These are phyloP conservation scores for Meles meles DNA, from an alignment of 2,113 vertebrate genomes.

Conservation along the genomic window DNA sequence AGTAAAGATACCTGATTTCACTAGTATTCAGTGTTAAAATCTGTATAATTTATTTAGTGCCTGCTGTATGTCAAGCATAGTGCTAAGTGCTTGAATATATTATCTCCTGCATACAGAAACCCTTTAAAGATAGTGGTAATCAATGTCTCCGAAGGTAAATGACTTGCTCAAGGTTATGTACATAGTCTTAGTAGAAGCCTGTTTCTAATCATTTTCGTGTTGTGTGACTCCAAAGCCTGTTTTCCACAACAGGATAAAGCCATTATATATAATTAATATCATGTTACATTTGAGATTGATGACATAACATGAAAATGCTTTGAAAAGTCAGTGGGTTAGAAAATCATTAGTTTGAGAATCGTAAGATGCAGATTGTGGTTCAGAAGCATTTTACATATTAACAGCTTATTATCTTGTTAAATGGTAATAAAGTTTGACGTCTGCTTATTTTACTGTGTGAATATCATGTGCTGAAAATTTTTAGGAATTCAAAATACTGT, in stretches of 20 bases:
- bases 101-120: neutral
- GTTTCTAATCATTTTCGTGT: neutral
- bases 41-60: neutral
- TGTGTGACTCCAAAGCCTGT: neutral
- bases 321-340: slow-evolving; percentile 15
- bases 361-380: neutral
- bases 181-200: neutral
- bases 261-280: neutral
- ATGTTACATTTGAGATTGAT: neutral
- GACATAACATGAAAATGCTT: slow-evolving; percentile 15
- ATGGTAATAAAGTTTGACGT: slow-evolving; percentile 35
- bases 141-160: neutral
- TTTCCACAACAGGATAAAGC: neutral
- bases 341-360: slow-evolving; percentile 18
- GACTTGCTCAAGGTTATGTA: neutral
- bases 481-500: slow-evolving; percentile 10
- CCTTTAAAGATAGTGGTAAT: neutral
- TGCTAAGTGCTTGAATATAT: neutral
- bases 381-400: slow-evolving; percentile 34
- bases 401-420: slow-evolving; percentile 41
- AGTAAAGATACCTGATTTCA: neutral
- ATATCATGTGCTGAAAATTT: neutral
- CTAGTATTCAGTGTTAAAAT: neutral
- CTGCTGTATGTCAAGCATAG: neutral
- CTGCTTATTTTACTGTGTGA: slow-evolving; percentile 33